Evolutionary conservation across 2,113 vertebrate species (phyloP), one percentile per base, ranked within the genome.

Genomic region (Ovis canadensis): DNA sequence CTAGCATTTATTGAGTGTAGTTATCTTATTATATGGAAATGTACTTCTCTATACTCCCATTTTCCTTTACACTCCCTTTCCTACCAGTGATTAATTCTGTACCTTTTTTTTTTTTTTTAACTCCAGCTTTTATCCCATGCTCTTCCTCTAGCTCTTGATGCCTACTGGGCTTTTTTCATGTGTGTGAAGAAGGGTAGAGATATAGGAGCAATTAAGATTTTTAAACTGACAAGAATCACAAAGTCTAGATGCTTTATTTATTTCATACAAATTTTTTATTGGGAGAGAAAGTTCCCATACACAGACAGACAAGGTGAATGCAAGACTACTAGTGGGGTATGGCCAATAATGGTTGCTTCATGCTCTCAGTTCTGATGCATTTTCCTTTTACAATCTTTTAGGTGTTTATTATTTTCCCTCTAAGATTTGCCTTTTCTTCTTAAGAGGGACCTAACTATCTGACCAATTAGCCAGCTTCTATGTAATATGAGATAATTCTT

Each of bases 401-500:
- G 54, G 10, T 92, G 23, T 54, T 85, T 80, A 12, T 91, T 91
- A 67, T 92, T 96, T 98, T 88, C 15, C 52, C 36, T 84, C 31
- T 77, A 64, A 78, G 40, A 45, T 95, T 97, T 96, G 54, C n/a
- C 90, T 84, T 97, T 80, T 27, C 12, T 93, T 25, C 9, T 92
- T 31, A n/a, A 71, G 71, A 94, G 78, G 27, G 74, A 60, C 83
- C 64, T 60, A 82, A 43, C 6, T 21, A 31, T 90, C 27, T 64
- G 91, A 89, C 33, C 40, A 88, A 43, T 91, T 97, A 93, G 45
- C 50, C 67, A 95, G 89, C 17, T 87, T 94, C n/a, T 95, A 48
- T 92, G 40, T 93, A 60, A 50, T 87, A 4, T 96, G 78, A 98
- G 71, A 33, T 95, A 88, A 96, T 94, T 98, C 57, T 59, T 90